phyloP scores from a whole-genome alignment of 2,797 vertebrate species.

The Gymnodraco acuticeps region DNA sequence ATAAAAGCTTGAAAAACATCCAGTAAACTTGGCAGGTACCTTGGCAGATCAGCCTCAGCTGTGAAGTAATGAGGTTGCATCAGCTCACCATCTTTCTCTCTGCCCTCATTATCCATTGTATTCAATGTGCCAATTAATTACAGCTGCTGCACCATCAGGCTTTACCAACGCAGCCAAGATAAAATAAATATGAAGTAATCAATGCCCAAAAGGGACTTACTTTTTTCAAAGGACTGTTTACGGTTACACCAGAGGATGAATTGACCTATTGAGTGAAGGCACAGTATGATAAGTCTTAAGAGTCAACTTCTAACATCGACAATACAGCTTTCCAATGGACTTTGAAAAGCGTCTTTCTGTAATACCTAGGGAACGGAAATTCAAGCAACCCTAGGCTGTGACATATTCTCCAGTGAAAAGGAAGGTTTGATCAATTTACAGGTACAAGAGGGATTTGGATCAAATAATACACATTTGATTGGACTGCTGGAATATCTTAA shows the following conservation, averaged over 20 bases:
- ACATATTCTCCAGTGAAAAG: too few relatives aligned
- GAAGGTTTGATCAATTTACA: too few relatives aligned
- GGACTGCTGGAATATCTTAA: too few relatives aligned
- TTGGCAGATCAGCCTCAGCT: conserved; percentile 61
- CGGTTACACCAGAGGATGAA: conserved; percentile 27
- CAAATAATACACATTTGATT: too few relatives aligned
- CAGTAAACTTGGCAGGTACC: conserved; percentile 52
- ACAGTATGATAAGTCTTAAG: not conserved
- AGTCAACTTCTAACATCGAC: not conserved
- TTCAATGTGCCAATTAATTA: conserved; percentile 68
- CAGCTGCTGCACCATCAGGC: conserved; percentile 34
- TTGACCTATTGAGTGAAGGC: not conserved
- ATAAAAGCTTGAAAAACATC: conserved; percentile 42
- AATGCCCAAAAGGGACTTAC: conserved; percentile 14
- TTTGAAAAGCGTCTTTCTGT: not conserved
- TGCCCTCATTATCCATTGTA: conserved; percentile 63
- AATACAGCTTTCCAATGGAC: not conserved
- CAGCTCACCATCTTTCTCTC: conserved; percentile 58
- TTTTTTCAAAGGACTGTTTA: conserved; percentile 10
- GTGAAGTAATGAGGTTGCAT: conserved; percentile 70
- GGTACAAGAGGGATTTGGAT: too few relatives aligned
- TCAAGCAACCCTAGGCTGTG: too few relatives aligned
- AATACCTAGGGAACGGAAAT: too few relatives aligned
- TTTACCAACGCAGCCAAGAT: conserved; percentile 50
- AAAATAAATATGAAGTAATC: conserved; percentile 56